Conservation (phyloP, 1,140 invertebrate genomes). For the Halesus radiatus region DNA sequence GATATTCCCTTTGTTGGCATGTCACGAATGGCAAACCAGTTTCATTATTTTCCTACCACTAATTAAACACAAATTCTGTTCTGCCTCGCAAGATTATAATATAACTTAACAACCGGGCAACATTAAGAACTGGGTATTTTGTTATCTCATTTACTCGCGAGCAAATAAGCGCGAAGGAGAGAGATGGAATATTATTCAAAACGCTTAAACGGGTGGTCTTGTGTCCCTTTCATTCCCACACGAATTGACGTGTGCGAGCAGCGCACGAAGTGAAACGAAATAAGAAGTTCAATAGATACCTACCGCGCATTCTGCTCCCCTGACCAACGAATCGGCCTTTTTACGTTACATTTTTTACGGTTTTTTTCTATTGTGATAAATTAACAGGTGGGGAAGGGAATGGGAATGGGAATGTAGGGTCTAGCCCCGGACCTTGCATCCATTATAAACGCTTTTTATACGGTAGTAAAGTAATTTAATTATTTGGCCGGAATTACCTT, state of each 20-base stretch:
- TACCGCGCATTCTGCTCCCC: conserved; percentile 37
- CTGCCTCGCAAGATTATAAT: neutral
- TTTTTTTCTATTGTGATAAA: conserved; percentile 40
- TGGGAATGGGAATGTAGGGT: neutral
- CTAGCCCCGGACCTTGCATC: neutral
- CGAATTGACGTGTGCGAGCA: conserved; percentile 1
- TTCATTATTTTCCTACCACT: conserved; percentile 12
- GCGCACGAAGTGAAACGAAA: conserved; percentile 26
- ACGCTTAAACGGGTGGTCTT: conserved; percentile 24
- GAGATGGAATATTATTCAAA: conserved; percentile 4
- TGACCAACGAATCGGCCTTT: conserved; percentile 41
- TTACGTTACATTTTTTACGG: conserved; percentile 27
- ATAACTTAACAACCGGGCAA: neutral
- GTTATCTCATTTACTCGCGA: neutral
- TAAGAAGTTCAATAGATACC: conserved; percentile 40
- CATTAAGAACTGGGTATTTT: neutral
- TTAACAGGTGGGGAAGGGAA: conserved; percentile 37
- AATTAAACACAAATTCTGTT: conserved; percentile 28
- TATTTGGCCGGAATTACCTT: conserved; percentile 13
- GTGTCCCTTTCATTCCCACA: conserved; percentile 5
- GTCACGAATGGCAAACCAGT: conserved; percentile 7
- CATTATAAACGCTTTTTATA: conserved; percentile 9
- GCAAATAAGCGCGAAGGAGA: neutral
- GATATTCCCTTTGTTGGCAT: neutral
- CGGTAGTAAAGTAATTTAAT: conserved; percentile 35